Base-by-base conservation (phyloP, 2,797 vertebrate species). In the Phalanger gymnotis region DNA sequence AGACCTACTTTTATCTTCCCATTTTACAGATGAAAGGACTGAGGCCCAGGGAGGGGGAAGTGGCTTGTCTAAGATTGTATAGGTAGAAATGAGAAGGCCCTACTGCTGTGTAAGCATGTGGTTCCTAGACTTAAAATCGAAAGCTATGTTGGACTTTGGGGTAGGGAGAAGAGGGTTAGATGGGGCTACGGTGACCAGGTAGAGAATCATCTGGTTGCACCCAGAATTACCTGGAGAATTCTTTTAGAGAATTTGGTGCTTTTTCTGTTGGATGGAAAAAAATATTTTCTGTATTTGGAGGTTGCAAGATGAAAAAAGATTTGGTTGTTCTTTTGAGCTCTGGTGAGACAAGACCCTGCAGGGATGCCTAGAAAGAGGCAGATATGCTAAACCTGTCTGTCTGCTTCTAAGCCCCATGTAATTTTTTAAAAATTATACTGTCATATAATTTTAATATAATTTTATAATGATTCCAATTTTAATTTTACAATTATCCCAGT, bases 171-270 rank as follows among this genome's bases (percentile, higher is more conserved):
- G 34, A 31, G 4, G 25, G 91, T 25, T 9, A 1, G 28, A 31
- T 34, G 31, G 34, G 1, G 13, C 53, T 4, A 0, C 0, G 0
- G 22, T 12, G 2, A 4, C 58, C 91, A 40, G 0, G 2, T 56
- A 53, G 90, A 47, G 54, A 73, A 27, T 61, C 1, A 0, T 12
- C 56, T 93, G 92, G 28, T 30, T 81, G 30, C 51, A 27, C 51
- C 40, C 7, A 34, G 5, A 16, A 25, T 51, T 93, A 54, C 30
- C 31, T 51, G 12, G 11, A 13, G n/a, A 28, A 13, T 53, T 87
- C 51, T 54, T 40, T 47, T 51, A 27, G 7, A 56, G 89, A 34
- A 31, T 55, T 53, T 47, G 53, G 13, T 57, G 55, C 40, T 87
- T 81, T 81, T 87, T 87, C 22, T 87, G 2, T 87, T 87, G 10